Evolutionary conservation across 2,797 vertebrate species (phyloP), one percentile per base, ranked within the genome.

Genomic region (Amniataba percoides): DNA sequence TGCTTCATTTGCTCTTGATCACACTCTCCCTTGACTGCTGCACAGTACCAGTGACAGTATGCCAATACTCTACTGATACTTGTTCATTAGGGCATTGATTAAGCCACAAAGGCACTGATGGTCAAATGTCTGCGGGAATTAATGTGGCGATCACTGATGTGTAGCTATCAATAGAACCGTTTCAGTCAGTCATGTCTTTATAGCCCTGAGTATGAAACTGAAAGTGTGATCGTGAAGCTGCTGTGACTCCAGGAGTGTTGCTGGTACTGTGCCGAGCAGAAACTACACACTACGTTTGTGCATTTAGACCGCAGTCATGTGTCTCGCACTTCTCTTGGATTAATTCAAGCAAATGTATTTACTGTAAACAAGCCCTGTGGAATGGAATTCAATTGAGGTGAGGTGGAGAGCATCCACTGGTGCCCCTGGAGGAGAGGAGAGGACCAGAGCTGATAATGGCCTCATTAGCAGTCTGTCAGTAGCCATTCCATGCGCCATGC

Each of bases 381-480:
- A 94, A 92, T 91, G 88, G 88, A 93, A 94, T 93, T 95, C 91
- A 95, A 94, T 94, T 90, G 94, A 92, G 93, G 93, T 76, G 92
- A 92, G 93, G 88, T 85, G 82, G 79, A 40, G 92, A 91, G 92
- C 91, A 90, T 91, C 88, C 83, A 87, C 87, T 75, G 84, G 84
- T 89, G 90, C 90, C 93, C 93, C 92, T 51, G 80, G 88, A 94
- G 91, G 90, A 93, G 85, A 88, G 74, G 80, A 90, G 88, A 91
- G 86, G 90, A 94, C 92, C 85, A 82, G 89, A 94, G 93, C 93
- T 87, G 93, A 95, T 96, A 95, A 95, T 95, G 92, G 93, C 92
- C 95, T 96, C 95, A 95, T 96, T 96, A 96, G 93, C 94, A 93
- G 93, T 92, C 93, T 95, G 95, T 96, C 95, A 96, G 93, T 92